Evolutionary conservation across 2,888 invertebrate genomes (phyloP), one percentile per base, ranked within the genome.

Genomic region (Ethmia dodecea): DNA sequence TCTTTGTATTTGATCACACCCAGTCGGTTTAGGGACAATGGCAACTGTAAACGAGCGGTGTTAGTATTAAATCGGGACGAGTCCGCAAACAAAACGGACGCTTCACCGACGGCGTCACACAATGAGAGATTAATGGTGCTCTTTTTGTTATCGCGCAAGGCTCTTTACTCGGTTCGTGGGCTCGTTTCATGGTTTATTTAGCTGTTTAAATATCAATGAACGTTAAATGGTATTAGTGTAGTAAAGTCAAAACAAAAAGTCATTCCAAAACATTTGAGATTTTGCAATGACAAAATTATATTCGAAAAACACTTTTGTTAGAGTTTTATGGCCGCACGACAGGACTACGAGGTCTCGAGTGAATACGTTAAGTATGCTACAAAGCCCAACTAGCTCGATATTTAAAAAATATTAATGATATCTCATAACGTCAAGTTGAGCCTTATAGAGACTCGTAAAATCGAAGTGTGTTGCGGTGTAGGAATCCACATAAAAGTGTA

Each of bases 121-220:
- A 84, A 81, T 81, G 64, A 65, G 73, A 78, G 84, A 84, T 84
- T 84, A 83, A 84, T 84, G 78, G 70, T 66, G 52, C 57, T 56
- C 73, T 74, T 77, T 78, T 79, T 83, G 81, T 81, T 74, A 77
- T 70, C 72, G 64, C 60, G 60, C 63, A 70, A 76, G 76, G 72
- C 68, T 81, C 76, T 81, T 83, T 73, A 75, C 71, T 62, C 63
- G 59, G 71, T 80, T 78, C 79, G 80, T 76, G 69, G 74, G 63
- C 69, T 80, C 79, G 76, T 81, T 83, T 83, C 80, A 81, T 71
- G 78, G 74, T 73, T 74, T 71, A 74, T 80, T 79, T 74, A 68
- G 65, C 68, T 67, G 66, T 73, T 72, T 74, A 77, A 76, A 74
- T 63, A 75, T 62, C 62, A 73, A 75, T 72, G 59, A 71, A 69